Percentiles rank a stretch among this genome's conserved stretches.
phyloP scores from a whole-genome alignment of 2,113 vertebrate species.

The Oostethus manadensis region DNA sequence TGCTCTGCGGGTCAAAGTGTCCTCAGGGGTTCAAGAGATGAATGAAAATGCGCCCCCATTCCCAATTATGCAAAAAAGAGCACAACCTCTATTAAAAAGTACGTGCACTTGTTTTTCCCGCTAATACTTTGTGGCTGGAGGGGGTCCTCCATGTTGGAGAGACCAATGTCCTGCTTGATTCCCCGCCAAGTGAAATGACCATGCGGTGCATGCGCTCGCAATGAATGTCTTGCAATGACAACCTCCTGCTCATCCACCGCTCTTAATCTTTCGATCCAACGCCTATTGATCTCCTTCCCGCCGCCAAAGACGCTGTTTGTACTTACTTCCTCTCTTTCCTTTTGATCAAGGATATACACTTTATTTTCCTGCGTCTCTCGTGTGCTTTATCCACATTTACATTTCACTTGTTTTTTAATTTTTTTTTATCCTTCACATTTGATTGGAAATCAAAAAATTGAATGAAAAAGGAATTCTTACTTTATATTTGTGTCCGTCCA shows the following conservation, averaged over 20 bases:
- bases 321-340: too few species aligned
- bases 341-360: too few species aligned
- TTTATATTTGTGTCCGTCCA: too few species aligned
- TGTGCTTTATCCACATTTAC: too few species aligned
- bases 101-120: constrained; percentile 17
- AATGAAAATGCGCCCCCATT: constrained; percentile 34
- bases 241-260: constrained; percentile 61
- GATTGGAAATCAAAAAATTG: too few species aligned
- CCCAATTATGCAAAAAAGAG: constrained; percentile 39
- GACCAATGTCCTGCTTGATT: constrained; percentile 64
- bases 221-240: constrained; percentile 68
- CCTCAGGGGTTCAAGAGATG: constrained; percentile 37
- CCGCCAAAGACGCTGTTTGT: neutral
- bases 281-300: constrained; percentile 56
- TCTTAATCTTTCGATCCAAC: constrained; percentile 66
- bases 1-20: constrained; percentile 36
- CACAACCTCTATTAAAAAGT: constrained; percentile 49
- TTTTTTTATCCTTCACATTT: too few species aligned
- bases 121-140: constrained; percentile 31
- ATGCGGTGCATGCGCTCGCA: constrained; percentile 65
- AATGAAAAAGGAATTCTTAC: too few species aligned
- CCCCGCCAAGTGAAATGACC: constrained; percentile 60
- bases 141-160: constrained; percentile 48
- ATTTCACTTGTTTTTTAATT: too few species aligned
- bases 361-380: too few species aligned